Conservation (phyloP, 2,888 invertebrate genomes). For the Drosophila borborema region DNA sequence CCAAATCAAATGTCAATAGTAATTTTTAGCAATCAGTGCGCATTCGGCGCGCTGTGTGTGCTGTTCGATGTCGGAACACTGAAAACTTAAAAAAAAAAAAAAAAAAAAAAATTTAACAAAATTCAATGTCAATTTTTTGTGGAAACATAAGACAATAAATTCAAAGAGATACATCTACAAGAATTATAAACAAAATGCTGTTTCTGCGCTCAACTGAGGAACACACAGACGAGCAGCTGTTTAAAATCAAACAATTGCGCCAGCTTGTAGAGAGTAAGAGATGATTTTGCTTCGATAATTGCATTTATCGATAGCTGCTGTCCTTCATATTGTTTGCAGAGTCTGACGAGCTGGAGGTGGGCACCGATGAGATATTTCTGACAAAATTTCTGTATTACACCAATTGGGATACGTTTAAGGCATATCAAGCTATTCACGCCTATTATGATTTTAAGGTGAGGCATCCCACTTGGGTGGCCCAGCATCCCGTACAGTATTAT, state of each 20-base stretch:
- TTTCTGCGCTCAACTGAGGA: constrained; percentile 60
- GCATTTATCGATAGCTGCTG: neutral
- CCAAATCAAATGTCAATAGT: constrained; percentile 45
- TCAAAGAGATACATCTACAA: neutral
- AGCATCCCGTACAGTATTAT: constrained; percentile 76
- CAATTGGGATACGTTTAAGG: constrained; percentile 77
- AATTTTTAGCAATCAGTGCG: constrained; percentile 49
- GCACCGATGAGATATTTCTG: constrained; percentile 77
- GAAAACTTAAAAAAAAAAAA: constrained; percentile 17
- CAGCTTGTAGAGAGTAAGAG: constrained; percentile 71
- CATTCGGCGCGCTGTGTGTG: constrained; percentile 44
- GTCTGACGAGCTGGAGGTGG: constrained; percentile 70
- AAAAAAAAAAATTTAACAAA: neutral
- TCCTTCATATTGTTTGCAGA: constrained; percentile 43
- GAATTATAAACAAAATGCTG: constrained; percentile 48
- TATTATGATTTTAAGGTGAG: constrained; percentile 82
- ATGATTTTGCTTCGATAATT: neutral
- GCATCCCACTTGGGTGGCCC: constrained; percentile 81
- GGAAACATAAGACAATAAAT: constrained; percentile 2
- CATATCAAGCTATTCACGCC: constrained; percentile 71
- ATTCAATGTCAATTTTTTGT: constrained; percentile 6
- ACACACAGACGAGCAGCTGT: constrained; percentile 62
- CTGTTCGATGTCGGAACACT: constrained; percentile 47
- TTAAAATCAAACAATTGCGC: constrained; percentile 72
- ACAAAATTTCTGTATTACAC: constrained; percentile 77